Evolutionary conservation across 2,113 vertebrate genomes (phyloP).

Genomic region (Dasypus novemcinctus): DNA sequence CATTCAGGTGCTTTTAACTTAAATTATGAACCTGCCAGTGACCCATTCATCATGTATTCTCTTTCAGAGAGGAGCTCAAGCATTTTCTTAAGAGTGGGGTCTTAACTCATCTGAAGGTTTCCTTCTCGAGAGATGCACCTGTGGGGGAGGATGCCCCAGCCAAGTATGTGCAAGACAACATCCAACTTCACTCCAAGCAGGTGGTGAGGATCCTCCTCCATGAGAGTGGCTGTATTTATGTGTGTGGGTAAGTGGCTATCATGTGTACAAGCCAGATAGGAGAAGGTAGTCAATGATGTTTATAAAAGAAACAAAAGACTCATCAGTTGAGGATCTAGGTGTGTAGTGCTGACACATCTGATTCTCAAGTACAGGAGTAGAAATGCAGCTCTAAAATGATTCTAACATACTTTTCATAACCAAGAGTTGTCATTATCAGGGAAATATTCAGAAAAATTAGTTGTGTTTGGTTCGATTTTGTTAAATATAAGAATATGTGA

Average conservation of each 20-base stretch:
- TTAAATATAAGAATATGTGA: not conserved
- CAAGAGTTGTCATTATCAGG: not conserved
- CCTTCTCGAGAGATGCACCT: slow-evolving; percentile 91
- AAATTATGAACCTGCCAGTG: not conserved
- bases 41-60: not conserved
- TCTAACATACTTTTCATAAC: not conserved
- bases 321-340: accelerated
- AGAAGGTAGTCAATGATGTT: accelerated
- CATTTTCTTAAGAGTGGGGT: slow-evolving; percentile 87
- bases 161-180: slow-evolving; percentile 93
- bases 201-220: slow-evolving; percentile 86
- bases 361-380: not conserved
- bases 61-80: slow-evolving; percentile 91
- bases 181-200: slow-evolving; percentile 83
- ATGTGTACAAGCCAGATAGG: not conserved
- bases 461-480: not conserved
- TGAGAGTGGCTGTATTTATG: slow-evolving; percentile 86
- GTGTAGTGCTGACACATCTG: not conserved
- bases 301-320: not conserved
- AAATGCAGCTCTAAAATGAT: not conserved
- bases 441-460: not conserved
- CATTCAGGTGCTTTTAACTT: too few relatives aligned
- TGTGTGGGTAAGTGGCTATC: slow-evolving; percentile 91
- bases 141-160: slow-evolving; percentile 38
- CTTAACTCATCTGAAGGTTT: slow-evolving; percentile 91